Evolutionary conservation across 2,797 vertebrate genomes (phyloP).

Genomic region (Leontopithecus rosalia): DNA sequence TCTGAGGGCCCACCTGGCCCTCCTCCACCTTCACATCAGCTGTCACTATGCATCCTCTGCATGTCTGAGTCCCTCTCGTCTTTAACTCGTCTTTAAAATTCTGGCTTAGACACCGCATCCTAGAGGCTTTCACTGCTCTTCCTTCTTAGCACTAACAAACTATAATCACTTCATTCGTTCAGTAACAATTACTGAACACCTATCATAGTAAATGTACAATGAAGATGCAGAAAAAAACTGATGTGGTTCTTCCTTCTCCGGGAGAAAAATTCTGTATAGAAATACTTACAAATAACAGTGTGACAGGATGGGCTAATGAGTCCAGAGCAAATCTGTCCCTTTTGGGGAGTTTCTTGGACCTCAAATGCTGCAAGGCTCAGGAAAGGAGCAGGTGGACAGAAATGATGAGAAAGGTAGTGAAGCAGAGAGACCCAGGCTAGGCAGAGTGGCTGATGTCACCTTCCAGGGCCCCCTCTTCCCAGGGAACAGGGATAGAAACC

Average conservation of each 20-base stretch:
- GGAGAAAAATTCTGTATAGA: background rate
- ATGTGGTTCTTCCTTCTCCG: background rate
- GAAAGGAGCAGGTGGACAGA: rapidly evolving
- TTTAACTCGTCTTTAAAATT: background rate
- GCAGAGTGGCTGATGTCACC: background rate
- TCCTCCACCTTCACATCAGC: background rate
- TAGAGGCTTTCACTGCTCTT: background rate
- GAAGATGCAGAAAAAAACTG: background rate
- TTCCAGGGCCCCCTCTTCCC: too few relatives aligned
- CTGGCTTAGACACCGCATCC: background rate
- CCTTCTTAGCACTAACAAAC: background rate
- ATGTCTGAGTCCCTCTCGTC: background rate
- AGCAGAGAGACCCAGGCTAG: background rate
- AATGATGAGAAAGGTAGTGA: background rate
- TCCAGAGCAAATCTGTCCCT: background rate
- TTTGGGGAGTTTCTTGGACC: background rate
- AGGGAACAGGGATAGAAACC: background rate
- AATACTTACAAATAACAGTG: background rate
- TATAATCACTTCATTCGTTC: background rate
- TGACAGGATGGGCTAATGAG: background rate
- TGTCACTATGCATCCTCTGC: background rate
- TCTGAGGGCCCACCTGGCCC: background rate
- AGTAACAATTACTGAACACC: background rate
- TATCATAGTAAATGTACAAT: background rate
- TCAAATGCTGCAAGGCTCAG: background rate